Base-by-base conservation (phyloP, 2,797 vertebrate species). In the Tolypeutes matacus region DNA sequence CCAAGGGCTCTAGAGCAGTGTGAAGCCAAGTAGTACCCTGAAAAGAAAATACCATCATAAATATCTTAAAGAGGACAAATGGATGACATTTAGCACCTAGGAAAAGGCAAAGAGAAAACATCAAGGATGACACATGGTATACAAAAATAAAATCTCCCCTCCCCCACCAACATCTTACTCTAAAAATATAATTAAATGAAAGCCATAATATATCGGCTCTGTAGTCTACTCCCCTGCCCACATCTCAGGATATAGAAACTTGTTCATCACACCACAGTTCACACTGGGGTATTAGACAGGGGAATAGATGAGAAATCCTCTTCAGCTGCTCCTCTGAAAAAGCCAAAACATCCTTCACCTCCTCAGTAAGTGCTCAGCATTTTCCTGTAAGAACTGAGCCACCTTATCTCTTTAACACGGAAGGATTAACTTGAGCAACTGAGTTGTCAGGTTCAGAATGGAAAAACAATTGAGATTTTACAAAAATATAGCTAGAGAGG, bases 111-210 rank as follows among this genome's bases (percentile, higher is more conserved):
- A 42, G 69, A 60, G 14, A 27, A 4, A 29, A 69, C n/a, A 14
- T 72, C 23, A 51, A 86, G n/a, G 31, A 64, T 34, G 49, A 3
- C 15, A 39, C 14, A 23, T 58, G 21, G 4, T 58, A 25, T 87
- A 36, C 14, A n/a, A 77, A 93, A 51, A 65, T 9, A 60, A 87
- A 60, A 56, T 56, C 11, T 53, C 49, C 53, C 34, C 10, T 51
- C 53, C 15, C 53, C 53, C 15, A 20, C 18, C 12, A 72, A 80
- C 13, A 10, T 25, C 46, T 87, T 83, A 20, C 36, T 65, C 77
- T 62, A 77, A 88, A 92, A 95, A 92, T 13, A 75, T 15, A 64
- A 51, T 69, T 46, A 69, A 70, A n/a, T 84, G 42, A 65, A 78
- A 70, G 46, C 21, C 29, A 72, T 2, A 31, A 34, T 5, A 0